Evolutionary conservation across 2,888 invertebrate species (phyloP), one percentile per base, ranked within the genome.

Genomic region (Azorinus chamasolen): DNA sequence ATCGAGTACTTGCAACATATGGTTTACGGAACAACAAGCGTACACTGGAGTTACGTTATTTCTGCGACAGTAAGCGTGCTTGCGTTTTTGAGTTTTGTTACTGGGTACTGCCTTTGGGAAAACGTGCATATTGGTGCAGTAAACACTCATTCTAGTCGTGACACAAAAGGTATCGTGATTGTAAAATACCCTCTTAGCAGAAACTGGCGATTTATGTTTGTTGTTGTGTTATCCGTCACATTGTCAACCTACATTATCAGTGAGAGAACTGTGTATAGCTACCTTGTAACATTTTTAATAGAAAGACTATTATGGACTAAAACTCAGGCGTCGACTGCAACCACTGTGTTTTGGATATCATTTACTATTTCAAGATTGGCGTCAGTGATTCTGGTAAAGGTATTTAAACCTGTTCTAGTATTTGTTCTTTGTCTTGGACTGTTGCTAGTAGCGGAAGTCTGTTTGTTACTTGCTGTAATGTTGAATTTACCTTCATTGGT

Each of bases 211-310:
- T 24, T 55, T 25, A 41, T 57, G 3, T 50, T 71, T 20, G 45
- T 63, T 10, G 5, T 51, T 32, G 24, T 55, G 0, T 27, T 71
- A 12, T 20, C 70, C 16, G 2, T 46, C 2, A 45, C 63, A 24
- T 18, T 63, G 43, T 51, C 51, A 51, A 10, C 51, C 8, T 53
- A 53, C 25, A 41, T 63, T 20, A 53, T 63, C n/a, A 88, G 91
- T 41, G 93, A 94, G 83, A 91, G 93, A 25, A 90, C 92, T 10
- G 93, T 89, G 83, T 93, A 93, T 0, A 92, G 92, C 18, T 90
- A 92, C 46, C 83, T 93, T 2, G 84, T 92, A 57, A 90, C 91
- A 16, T 93, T 92, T 78, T 85, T 91, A 16, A 88, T 93, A 0
- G 85, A 87, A 24, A 84, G 89, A 65, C 85, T 92, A 25, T 75